These are phyloP conservation scores for Oryctes rhinoceros DNA, from an alignment of 1,140 invertebrate genomes.

Conservation along the genomic window DNA sequence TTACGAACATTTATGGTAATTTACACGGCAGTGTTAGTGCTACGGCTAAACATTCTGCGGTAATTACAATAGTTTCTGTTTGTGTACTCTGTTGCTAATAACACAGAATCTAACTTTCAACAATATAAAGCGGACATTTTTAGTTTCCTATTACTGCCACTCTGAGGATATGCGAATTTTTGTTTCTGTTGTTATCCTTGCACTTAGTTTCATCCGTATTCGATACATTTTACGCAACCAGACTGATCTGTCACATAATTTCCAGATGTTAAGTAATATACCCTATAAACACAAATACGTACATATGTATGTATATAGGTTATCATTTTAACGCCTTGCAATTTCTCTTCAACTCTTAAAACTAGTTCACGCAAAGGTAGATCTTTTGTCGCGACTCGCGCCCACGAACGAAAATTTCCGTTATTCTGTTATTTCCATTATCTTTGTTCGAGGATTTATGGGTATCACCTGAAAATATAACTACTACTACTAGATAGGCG, in stretches of 20 bases:
- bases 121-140: no score
- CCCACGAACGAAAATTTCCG: slow-evolving; percentile 17
- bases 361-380: slow-evolving; percentile 14
- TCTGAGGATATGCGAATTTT: no score
- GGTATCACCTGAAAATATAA: neutral
- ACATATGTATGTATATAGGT: slow-evolving; percentile 4
- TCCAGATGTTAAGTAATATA: neutral
- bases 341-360: slow-evolving; percentile 1
- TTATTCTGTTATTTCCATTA: slow-evolving; percentile 16
- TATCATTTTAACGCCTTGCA: slow-evolving; percentile 6
- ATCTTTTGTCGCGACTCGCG: neutral
- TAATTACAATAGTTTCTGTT: no score
- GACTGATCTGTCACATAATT: neutral
- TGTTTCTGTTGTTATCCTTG: no score
- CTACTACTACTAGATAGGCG: neutral
- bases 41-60: no score
- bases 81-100: no score
- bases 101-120: no score
- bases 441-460: neutral
- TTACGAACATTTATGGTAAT: no score
- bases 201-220: no score
- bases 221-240: neutral
- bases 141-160: no score
- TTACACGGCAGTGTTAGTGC: no score
- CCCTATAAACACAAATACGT: neutral